Conservation (phyloP, 1,140 invertebrate species). For the Drosophila chauvacae region DNA sequence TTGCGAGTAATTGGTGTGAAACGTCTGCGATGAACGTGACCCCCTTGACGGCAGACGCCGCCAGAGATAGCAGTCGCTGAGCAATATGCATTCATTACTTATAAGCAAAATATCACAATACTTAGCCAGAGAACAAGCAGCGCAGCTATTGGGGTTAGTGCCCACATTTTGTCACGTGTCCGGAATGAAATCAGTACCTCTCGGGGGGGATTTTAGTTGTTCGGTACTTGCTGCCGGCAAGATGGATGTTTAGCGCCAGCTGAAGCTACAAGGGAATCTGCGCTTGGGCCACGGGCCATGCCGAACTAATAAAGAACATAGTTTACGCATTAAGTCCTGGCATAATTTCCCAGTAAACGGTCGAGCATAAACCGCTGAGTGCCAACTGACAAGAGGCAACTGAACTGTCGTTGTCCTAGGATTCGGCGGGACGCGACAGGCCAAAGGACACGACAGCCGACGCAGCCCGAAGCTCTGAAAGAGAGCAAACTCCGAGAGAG, state of each 20-base stretch:
- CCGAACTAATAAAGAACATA: slow-evolving; percentile 63
- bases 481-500: background rate
- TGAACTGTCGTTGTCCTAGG: slow-evolving; percentile 61
- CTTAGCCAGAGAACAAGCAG: slow-evolving; percentile 34
- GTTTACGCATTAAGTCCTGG: slow-evolving; percentile 68
- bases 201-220: slow-evolving; percentile 6
- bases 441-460: slow-evolving; percentile 27
- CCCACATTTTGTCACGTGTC: slow-evolving; percentile 61
- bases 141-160: slow-evolving; percentile 12
- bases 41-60: slow-evolving; percentile 37
- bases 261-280: slow-evolving; percentile 29
- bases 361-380: slow-evolving; percentile 32
- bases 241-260: slow-evolving; percentile 34
- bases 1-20: slow-evolving; percentile 81
- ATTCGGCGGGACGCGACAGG: slow-evolving; percentile 9
- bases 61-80: slow-evolving; percentile 1
- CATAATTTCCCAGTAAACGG: slow-evolving; percentile 55
- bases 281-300: slow-evolving; percentile 30
- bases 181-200: slow-evolving; percentile 58
- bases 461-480: background rate
- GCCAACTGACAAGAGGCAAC: slow-evolving; percentile 54
- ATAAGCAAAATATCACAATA: slow-evolving; percentile 55
- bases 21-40: slow-evolving; percentile 73
- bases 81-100: slow-evolving; percentile 70
- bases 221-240: slow-evolving; percentile 5